Conservation (phyloP, 2,888 invertebrate genomes). For the Acleris holmiana region DNA sequence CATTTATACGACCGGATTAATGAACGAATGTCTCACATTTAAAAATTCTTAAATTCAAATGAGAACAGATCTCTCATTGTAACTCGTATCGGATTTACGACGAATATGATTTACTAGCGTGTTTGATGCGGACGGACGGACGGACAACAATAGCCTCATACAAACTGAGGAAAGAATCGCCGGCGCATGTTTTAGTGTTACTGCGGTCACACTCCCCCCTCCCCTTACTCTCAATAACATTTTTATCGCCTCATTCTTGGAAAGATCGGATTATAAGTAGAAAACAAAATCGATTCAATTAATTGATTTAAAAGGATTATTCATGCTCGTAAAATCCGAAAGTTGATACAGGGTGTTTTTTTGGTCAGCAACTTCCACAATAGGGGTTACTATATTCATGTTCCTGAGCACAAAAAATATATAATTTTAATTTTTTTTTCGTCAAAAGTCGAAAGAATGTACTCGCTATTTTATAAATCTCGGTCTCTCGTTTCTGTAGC, state of each 20-base stretch:
- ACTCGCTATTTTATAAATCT: too few relatives aligned
- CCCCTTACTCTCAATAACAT: conserved; percentile 56
- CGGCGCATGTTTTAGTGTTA: conserved; percentile 73
- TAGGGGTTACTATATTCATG: too few relatives aligned
- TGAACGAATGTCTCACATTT: conserved; percentile 54
- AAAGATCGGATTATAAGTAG: conserved; percentile 45
- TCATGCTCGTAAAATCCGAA: conserved; percentile 3
- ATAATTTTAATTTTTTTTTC: too few relatives aligned
- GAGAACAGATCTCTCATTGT: conserved; percentile 79
- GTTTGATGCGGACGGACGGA: conserved; percentile 80
- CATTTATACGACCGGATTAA: conserved; percentile 26
- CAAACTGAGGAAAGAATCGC: conserved; percentile 63
- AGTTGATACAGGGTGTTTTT: too few relatives aligned
- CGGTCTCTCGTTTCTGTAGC: too few relatives aligned
- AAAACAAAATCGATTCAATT: conserved; percentile 1
- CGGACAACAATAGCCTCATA: conserved; percentile 76
- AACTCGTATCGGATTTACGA: conserved; percentile 80
- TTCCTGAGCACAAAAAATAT: too few relatives aligned
- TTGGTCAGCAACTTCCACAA: too few relatives aligned
- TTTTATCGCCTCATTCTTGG: conserved; percentile 69
- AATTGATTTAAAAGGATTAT: conserved; percentile 15
- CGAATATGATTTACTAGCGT: conserved; percentile 80
- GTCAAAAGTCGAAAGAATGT: too few relatives aligned
- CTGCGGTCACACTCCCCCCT: conserved; percentile 68
- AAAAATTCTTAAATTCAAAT: conserved; percentile 65